Conservation (phyloP, 2,797 vertebrate species). For the Falco concolor region DNA sequence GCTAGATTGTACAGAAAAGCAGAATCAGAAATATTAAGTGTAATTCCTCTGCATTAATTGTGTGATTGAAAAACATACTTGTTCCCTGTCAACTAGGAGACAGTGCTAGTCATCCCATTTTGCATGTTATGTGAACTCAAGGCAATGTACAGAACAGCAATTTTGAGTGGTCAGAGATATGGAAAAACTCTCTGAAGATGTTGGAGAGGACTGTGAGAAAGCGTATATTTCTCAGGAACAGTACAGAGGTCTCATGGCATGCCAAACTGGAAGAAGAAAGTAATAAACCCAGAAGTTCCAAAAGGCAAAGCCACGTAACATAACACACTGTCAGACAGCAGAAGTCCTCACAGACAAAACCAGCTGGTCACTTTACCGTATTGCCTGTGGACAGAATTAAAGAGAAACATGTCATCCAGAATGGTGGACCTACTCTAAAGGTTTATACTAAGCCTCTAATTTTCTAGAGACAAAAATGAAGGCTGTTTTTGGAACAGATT, state of each 20-base stretch:
- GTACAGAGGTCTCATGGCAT: too few species aligned
- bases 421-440: neutral
- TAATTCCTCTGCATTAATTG: neutral
- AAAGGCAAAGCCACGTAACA: neutral
- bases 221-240: accelerated
- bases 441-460: neutral
- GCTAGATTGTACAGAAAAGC: neutral
- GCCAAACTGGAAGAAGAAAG: neutral
- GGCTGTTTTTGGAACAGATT: neutral
- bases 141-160: neutral
- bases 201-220: neutral
- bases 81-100: neutral
- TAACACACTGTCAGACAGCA: neutral
- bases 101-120: neutral
- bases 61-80: neutral
- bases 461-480: neutral
- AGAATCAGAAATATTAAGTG: neutral
- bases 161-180: neutral
- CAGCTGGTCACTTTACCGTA: neutral
- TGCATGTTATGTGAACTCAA: neutral
- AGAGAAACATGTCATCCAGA: neutral
- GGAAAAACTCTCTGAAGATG: neutral
- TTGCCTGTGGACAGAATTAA: neutral
- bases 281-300: neutral
- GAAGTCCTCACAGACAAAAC: neutral